Evolutionary conservation across 2,113 vertebrate genomes (phyloP).

Genomic region (Oncorhynchus nerka): DNA sequence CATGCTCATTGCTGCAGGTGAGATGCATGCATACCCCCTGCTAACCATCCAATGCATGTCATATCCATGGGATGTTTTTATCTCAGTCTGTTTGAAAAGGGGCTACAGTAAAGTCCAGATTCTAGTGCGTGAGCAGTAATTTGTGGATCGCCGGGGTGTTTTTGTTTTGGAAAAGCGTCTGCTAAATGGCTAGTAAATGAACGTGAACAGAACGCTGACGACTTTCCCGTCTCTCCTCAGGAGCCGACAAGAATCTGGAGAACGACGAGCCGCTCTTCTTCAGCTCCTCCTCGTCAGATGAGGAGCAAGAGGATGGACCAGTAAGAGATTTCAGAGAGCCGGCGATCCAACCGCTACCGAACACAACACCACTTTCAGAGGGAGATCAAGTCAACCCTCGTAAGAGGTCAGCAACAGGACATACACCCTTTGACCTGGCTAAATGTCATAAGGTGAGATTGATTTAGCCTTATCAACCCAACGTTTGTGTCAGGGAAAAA

Average conservation of each 20-base stretch:
- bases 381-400: constrained; percentile 46
- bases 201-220: too few species aligned
- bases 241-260: constrained; percentile 83
- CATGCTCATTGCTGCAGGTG: constrained; percentile 91
- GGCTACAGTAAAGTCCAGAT: too few species aligned
- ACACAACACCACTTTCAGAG: constrained; percentile 11
- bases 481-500: too few species aligned
- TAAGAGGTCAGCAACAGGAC: constrained; percentile 79
- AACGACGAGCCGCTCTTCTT: constrained; percentile 87
- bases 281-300: constrained; percentile 70
- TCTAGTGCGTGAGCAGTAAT: too few species aligned
- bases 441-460: constrained; percentile 82
- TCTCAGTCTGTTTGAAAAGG: too few species aligned
- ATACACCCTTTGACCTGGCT: constrained; percentile 88
- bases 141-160: too few species aligned
- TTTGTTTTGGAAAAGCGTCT: neutral
- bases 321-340: constrained; percentile 37
- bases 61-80: too few species aligned
- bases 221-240: constrained; percentile 58
- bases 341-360: constrained; percentile 12
- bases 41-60: too few species aligned
- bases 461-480: neutral
- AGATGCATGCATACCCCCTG: neutral
- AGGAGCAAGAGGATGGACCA: constrained; percentile 57
- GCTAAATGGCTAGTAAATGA: neutral